These are phyloP conservation scores for Bryconaethiops microstoma DNA, from an alignment of 2,797 vertebrate genomes.

Conservation along the genomic window DNA sequence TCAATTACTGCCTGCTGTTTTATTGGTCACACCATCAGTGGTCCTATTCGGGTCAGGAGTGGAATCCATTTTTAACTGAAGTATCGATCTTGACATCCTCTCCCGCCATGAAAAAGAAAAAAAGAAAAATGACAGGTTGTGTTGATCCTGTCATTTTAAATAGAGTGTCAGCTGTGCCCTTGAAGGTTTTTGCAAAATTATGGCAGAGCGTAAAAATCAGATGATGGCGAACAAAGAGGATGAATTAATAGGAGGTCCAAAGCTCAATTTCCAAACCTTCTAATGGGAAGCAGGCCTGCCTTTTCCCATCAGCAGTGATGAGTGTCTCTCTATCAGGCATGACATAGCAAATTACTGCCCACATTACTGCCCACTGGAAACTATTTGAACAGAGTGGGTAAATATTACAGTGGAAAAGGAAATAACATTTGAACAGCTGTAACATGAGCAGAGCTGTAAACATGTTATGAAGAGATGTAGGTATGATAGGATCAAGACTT, in stretches of 20 bases:
- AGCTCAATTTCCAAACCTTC: constrained; percentile 29
- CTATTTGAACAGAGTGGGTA: constrained; percentile 33
- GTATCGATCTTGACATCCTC: constrained; percentile 72
- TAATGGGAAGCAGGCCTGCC: constrained; percentile 66
- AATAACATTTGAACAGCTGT: neutral
- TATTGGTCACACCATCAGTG: constrained; percentile 70
- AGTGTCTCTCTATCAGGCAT: constrained; percentile 4
- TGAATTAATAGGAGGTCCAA: neutral
- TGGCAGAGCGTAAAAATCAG: constrained; percentile 6
- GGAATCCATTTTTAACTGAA: constrained; percentile 64
- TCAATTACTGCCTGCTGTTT: constrained; percentile 71
- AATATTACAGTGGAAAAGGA: constrained; percentile 11
- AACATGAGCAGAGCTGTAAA: neutral
- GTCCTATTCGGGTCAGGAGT: constrained; percentile 60
- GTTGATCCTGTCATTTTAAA: constrained; percentile 61
- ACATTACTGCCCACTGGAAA: constrained; percentile 25
- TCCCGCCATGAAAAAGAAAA: constrained; percentile 31
- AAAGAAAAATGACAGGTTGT: constrained; percentile 19
- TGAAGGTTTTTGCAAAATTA: constrained; percentile 54
- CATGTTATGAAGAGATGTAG: too few species aligned
- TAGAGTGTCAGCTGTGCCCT: constrained; percentile 67
- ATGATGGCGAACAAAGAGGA: neutral
- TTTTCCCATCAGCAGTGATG: neutral
- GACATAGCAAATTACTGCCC: constrained; percentile 10
- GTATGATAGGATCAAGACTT: neutral